Conservation (phyloP, 2,797 vertebrate genomes). For the Streptopelia turtur region DNA sequence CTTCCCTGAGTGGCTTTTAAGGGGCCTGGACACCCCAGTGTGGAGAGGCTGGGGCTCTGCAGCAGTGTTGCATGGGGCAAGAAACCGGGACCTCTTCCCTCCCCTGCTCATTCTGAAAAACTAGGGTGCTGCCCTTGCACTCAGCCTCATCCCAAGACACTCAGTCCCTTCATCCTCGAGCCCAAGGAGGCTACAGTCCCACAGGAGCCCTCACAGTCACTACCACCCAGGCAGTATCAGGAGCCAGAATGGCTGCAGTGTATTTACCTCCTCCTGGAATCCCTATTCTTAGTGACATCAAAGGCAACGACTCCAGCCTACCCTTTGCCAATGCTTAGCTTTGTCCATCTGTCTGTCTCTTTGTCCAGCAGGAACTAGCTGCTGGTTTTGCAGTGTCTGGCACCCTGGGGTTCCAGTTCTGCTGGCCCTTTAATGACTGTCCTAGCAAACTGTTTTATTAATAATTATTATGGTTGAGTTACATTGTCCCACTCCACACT, state of each 20-base stretch:
- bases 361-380: neutral
- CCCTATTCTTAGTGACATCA: neutral
- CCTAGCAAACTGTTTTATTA: neutral
- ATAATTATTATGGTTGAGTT: neutral
- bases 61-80: accelerated
- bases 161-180: neutral
- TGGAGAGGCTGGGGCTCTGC: neutral
- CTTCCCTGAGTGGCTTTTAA: neutral
- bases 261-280: neutral
- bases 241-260: neutral
- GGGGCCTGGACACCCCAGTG: neutral
- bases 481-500: neutral
- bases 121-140: accelerated
- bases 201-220: neutral
- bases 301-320: neutral
- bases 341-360: neutral
- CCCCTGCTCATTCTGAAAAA: neutral
- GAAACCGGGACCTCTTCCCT: neutral
- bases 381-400: neutral
- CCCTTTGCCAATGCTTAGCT: neutral
- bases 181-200: accelerated
- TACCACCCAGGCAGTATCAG: neutral
- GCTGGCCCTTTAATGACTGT: neutral
- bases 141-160: neutral
- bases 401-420: neutral